Percentiles rank a stretch among this genome's conserved stretches.
phyloP scores from a whole-genome alignment of 1,140 invertebrate species.

The Sitodiplosis mosellana region DNA sequence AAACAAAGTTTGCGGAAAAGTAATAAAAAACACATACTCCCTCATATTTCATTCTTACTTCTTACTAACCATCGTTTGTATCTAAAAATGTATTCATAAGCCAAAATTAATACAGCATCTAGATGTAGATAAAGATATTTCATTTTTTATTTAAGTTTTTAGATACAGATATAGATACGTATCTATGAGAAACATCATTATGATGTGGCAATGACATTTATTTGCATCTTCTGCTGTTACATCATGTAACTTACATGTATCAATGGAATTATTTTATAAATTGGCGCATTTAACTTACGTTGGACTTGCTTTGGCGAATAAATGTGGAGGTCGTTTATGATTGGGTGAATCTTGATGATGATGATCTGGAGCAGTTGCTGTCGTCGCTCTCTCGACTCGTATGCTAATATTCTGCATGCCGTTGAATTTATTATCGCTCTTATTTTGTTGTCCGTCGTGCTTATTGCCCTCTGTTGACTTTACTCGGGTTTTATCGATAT shows the following conservation, averaged over 20 bases:
- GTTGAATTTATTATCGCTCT: constrained; percentile 1
- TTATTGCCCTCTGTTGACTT: background rate
- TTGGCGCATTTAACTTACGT: background rate
- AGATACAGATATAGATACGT: no score
- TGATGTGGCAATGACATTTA: background rate
- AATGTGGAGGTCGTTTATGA: background rate
- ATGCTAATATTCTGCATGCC: constrained; percentile 1
- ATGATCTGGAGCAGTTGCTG: background rate
- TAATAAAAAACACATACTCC: no score
- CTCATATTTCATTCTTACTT: no score
- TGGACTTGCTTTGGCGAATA: background rate
- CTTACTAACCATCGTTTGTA: no score
- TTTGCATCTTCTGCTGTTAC: background rate
- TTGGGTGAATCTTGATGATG: background rate
- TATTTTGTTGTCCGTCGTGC: background rate
- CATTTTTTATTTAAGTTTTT: background rate
- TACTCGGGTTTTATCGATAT: background rate
- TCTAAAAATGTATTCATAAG: no score
- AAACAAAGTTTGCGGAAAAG: no score
- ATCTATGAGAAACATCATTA: background rate
- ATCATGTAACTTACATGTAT: background rate
- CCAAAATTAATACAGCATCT: no score
- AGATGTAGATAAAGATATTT: no score
- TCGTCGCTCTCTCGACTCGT: background rate
- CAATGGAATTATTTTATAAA: background rate